Evolutionary conservation across 2,113 vertebrate species (phyloP), one percentile per base, ranked within the genome.

Genomic region (Oreotrochilus melanogaster): DNA sequence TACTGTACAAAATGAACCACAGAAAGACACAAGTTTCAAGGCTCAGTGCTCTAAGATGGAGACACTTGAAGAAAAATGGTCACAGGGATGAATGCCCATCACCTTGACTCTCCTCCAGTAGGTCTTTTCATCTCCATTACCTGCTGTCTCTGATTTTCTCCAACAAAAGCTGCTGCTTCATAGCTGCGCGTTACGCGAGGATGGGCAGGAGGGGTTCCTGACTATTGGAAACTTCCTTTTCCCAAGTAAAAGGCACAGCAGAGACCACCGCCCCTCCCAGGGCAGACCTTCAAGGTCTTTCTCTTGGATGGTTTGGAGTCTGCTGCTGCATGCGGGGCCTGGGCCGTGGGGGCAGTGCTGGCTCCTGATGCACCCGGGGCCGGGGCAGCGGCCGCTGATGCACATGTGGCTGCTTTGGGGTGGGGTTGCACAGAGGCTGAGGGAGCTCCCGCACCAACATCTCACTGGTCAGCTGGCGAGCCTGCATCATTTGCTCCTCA

Each of bases 381-480:
- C 39, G 85, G 0, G 91, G 83, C 61, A 76, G 84, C 0, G 79
- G 95, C 24, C 47, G 73, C 79, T 84, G 82, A 66, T 89, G 97
- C n/a, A 89, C 27, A 0, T 18, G 27, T n/a, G 22, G n/a, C 70
- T 90, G 92, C 71, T 10, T 86, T 0, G 23, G 56, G 23, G 61
- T n/a, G 31, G n/a, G 73, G 4, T 30, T 11, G 62, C 5, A 17
- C 0, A 50, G 76, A 0, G 5, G 1, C 35, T 11, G 85, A 4
- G 87, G 76, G 58, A 95, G 66, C 53, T 93, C 73, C 82, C 88
- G n/a, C 7, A 16, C 2, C 18, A 19, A 33, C 51, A 33, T 24
- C 5, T 66, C 85, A 0, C 8, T 27, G 1, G 57, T 35, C 23
- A 0, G 0, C 51, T 43, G 51, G 43, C 11, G 18, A 7, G 5